Evolutionary conservation across 2,888 invertebrate species (phyloP), one percentile per base, ranked within the genome.

Genomic region (Mylabris sibirica): DNA sequence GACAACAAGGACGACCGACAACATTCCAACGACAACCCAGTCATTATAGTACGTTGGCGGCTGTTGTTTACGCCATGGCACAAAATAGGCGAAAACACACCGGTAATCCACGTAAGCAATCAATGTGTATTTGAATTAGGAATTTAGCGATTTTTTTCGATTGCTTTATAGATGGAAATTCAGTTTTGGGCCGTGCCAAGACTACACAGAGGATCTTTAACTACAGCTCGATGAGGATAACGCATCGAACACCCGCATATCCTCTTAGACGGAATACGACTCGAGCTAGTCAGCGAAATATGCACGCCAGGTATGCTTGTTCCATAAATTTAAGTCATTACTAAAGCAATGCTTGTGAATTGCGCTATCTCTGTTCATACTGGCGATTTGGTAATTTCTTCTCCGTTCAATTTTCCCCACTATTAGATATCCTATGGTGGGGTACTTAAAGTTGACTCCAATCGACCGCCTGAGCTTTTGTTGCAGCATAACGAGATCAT

Each of bases 1-100:
- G 90, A 60, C 87, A 90, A 66, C 87, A 88, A 8, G 85, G 87
- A 20, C 87, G 87, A 38, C 86, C 89, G 12, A 88, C 88, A 57
- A 88, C 88, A 73, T 86, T 91, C 75, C 86, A 89, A 72, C 87
- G 91, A 60, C 90, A 91, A 79, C 90, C 92, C 2, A 92, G 92
- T 75, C 91, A 91, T 75, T 90, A 91, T 77, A 89, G 92, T 83
- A 93, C 93, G 78, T 90, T 96, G 75, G 94, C 95, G 14, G 94
- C 94, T 11, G 93, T 96, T 63, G 95, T 97, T 12, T 95, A 94
- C 83, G 94, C 93, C 68, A 93, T 96, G 90, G 91, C 96, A 75
- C 94, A 95, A 84, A 94, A 94, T 1, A 85, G 93, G 73, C 88
- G 90, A 75, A 89, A 93, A 76, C 93, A 93, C 78, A 89, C 88